Evolutionary conservation across 35 echinoderm and acorn worm genomes (phyloP).

Genomic region (Stichopus chloronotus): DNA sequence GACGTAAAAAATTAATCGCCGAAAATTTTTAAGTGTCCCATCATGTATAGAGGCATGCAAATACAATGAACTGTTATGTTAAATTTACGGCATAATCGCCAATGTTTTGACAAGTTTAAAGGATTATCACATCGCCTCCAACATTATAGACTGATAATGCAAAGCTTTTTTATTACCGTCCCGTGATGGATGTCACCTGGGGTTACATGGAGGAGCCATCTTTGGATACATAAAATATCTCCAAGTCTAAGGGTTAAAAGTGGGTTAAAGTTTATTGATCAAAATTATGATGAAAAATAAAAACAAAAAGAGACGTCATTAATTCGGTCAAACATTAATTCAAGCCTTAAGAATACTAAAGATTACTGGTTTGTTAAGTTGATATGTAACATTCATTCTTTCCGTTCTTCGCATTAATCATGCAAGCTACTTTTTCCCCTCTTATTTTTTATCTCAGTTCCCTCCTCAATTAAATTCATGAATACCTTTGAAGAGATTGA

Average conservation of each 20-base stretch:
- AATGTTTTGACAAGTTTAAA: conserved; percentile 50
- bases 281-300: neutral
- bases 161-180: conserved; percentile 2
- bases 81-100: conserved; percentile 34
- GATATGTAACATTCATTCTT: too few relatives aligned
- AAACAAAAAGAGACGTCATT: neutral
- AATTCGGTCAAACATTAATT: neutral
- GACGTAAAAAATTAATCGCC: conserved; percentile 60
- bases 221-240: neutral
- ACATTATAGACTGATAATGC: conserved; percentile 35
- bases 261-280: neutral
- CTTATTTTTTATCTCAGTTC: too few relatives aligned
- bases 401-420: too few relatives aligned
- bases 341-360: too few relatives aligned
- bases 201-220: neutral
- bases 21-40: conserved; percentile 36
- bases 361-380: too few relatives aligned
- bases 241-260: neutral
- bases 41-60: neutral
- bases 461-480: too few relatives aligned
- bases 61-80: conserved; percentile 33
- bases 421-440: too few relatives aligned
- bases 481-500: too few relatives aligned
- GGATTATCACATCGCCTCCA: conserved; percentile 13
- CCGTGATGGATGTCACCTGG: conserved; percentile 54